A percentile compares a stretch with the other conserved stretches of the same genome.
phyloP scores from a whole-genome alignment of 2,113 vertebrate genomes.

The Parotia lawesii region DNA sequence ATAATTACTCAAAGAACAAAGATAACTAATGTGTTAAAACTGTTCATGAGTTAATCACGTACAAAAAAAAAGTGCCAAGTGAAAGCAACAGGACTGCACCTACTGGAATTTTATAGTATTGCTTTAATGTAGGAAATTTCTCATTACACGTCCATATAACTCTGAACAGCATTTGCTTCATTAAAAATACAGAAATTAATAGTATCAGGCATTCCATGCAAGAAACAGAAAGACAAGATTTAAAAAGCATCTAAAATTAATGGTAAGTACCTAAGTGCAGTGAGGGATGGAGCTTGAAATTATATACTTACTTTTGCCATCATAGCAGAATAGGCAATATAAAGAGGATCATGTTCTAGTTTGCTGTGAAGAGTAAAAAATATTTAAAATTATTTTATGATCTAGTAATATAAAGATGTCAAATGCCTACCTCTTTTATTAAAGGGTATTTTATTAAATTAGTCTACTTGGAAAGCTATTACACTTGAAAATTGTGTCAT shows the following conservation, averaged over 20 bases:
- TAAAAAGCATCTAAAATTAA: neutral
- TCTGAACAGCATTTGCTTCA: neutral
- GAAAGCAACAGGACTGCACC: neutral
- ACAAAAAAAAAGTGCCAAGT: neutral
- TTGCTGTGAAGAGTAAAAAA: conserved; percentile 74
- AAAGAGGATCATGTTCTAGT: conserved; percentile 90
- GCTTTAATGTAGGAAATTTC: neutral
- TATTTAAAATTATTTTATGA: neutral
- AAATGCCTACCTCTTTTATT: neutral
- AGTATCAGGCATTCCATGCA: neutral
- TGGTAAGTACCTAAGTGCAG: neutral
- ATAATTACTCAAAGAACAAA: neutral
- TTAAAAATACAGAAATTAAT: neutral
- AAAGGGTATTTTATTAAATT: neutral
- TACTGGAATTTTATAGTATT: neutral
- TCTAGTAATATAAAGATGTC: neutral
- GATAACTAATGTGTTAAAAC: neutral
- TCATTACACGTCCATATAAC: neutral
- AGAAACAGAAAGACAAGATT: neutral
- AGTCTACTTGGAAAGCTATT: neutral
- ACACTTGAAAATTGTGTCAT: neutral
- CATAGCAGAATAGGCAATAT: conserved; percentile 96
- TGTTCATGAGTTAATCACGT: neutral
- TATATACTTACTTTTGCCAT: conserved; percentile 90
- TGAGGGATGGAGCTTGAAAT: neutral